Evolutionary conservation across 2,888 invertebrate species (phyloP), one percentile per base, ranked within the genome.

Genomic region (Thysanoteuthis rhombus): DNA sequence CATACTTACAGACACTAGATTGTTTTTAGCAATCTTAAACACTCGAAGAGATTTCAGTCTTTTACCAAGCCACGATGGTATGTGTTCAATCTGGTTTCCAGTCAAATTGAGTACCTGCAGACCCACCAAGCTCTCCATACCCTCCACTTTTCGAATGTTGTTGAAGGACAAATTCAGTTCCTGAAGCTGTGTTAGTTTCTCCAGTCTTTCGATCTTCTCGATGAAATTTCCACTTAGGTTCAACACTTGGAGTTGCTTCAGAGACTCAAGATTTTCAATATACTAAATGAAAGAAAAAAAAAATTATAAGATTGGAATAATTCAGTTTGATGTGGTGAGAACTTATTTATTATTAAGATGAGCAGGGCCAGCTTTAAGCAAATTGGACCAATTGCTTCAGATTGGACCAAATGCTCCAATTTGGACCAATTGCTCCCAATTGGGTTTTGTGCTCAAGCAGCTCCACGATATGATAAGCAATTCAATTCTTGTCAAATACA

Each of bases 161-260:
- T 97, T 97, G 94, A 95, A 95, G 0, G 97, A 96, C 25, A 97
- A 93, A 94, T 96, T 96, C 32, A 97, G 95, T 93, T 97, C 97
- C 36, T 95, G 94, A n/a, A 97, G 95, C 90, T 95, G 95, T 32
- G 95, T 94, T 38, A 97, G 95, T 94, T 96, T 96, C 93, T 97
- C 97, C 90, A 97, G 93, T 93, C 95, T 96, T 94, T 97, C 97
- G n/a, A 97, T 96, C 93, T 96, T 96, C 94, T 97, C 97, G 39
- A 97, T 96, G 93, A 96, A 95, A 95, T 97, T 97, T 94, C 95
- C 95, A 93, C 96, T 96, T 25, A 97, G 95, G 93, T 95, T 96
- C 38, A 97, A 94, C 10, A 95, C 94, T 93, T 96, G 96, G 28
- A 97, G 95, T 89, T 96, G 95, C 93, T 96, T 96, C 91, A 96